These are phyloP conservation scores for Agrilus planipennis DNA, from an alignment of 1,140 invertebrate genomes.

Conservation along the genomic window DNA sequence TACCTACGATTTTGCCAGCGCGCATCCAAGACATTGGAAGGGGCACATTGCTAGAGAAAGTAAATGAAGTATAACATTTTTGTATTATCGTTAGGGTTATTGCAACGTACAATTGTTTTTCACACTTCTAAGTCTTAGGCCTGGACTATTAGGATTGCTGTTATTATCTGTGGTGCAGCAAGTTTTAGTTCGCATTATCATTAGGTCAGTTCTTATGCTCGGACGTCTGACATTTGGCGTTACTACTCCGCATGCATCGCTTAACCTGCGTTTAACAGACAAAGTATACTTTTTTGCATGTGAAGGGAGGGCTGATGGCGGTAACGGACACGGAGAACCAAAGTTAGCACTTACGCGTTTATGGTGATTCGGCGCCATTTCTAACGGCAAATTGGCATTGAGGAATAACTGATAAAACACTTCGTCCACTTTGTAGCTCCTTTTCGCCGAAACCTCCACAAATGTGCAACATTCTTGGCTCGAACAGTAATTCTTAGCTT, in stretches of 20 bases:
- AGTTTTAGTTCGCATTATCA: conserved; percentile 72
- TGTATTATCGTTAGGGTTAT: conserved; percentile 4
- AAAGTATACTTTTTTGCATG: conserved; percentile 58
- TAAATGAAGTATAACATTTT: no score
- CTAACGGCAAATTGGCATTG: conserved; percentile 64
- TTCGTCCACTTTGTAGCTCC: conserved; percentile 65
- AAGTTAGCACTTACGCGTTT: conserved; percentile 56
- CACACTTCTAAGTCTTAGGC: conserved; percentile 14
- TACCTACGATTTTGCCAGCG: no score
- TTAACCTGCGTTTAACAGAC: conserved; percentile 64
- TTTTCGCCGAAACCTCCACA: conserved; percentile 69
- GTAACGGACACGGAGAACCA: conserved; percentile 54
- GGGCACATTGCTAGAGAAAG: no score
- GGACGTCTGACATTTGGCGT: conserved; percentile 71
- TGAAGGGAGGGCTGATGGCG: conserved; percentile 48
- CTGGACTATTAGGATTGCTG: conserved; percentile 15
- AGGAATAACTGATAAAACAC: conserved; percentile 71
- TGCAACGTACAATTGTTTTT: conserved; percentile 14
- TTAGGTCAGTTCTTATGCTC: conserved; percentile 72
- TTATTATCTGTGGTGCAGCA: conserved; percentile 47
- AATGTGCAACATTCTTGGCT: conserved; percentile 63
- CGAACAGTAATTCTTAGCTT: conserved; percentile 55
- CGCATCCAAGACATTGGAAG: no score
- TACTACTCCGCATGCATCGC: conserved; percentile 74
- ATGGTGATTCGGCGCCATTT: conserved; percentile 82